These are phyloP conservation scores for Amniataba percoides DNA, from an alignment of 2,797 vertebrate genomes.

Conservation along the genomic window DNA sequence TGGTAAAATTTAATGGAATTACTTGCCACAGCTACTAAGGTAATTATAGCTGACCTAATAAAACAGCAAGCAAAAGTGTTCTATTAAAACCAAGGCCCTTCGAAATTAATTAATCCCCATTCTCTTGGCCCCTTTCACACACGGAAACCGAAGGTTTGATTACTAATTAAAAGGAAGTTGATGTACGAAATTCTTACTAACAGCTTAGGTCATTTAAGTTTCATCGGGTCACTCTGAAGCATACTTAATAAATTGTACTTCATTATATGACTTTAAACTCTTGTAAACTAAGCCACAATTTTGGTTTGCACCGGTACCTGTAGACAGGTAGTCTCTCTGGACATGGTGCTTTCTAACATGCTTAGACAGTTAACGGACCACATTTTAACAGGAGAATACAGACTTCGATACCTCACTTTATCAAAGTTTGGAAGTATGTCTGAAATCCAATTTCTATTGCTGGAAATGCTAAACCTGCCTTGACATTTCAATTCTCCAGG, in stretches of 20 bases:
- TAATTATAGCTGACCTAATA: constrained; percentile 77
- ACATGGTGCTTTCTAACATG: constrained; percentile 16
- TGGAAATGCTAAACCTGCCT: constrained; percentile 67
- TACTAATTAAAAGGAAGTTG: constrained; percentile 56
- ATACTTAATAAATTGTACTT: not conserved
- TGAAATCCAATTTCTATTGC: constrained; percentile 67
- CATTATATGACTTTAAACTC: constrained; percentile 14
- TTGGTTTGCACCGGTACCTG: constrained; percentile 4
- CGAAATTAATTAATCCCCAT: constrained; percentile 71
- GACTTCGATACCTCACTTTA: constrained; percentile 41
- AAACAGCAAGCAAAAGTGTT: constrained; percentile 59
- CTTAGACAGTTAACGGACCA: not conserved
- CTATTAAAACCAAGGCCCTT: constrained; percentile 71
- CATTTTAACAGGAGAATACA: constrained; percentile 29
- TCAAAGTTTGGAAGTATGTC: constrained; percentile 53
- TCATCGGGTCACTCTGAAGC: constrained; percentile 36
- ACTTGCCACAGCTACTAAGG: constrained; percentile 45
- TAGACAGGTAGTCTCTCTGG: not conserved
- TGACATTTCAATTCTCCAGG: constrained; percentile 78
- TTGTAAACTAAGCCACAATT: not conserved
- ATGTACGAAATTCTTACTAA: constrained; percentile 21
- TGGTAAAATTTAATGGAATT: constrained; percentile 63
- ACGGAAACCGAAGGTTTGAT: constrained; percentile 55
- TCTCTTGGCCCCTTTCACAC: constrained; percentile 44
- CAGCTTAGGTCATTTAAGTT: constrained; percentile 38